These are phyloP conservation scores for Papilio glaucus DNA, from an alignment of 1,140 invertebrate species.

Conservation along the genomic window DNA sequence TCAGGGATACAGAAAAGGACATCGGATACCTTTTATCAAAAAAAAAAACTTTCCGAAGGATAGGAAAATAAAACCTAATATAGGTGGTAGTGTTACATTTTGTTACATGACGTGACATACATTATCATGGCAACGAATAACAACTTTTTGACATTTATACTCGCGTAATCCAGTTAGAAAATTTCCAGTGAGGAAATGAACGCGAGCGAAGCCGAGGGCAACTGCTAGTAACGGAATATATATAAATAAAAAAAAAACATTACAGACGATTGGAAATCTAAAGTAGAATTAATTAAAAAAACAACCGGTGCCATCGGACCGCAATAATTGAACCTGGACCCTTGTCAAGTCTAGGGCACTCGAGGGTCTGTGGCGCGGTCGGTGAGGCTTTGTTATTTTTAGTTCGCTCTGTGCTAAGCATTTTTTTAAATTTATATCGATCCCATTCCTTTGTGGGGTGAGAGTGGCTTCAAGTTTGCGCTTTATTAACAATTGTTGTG, in stretches of 20 bases:
- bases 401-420: neutral
- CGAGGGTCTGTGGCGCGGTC: neutral
- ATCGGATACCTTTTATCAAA: too few species aligned
- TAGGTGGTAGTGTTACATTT: too few species aligned
- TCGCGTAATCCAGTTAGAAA: too few species aligned
- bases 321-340: constrained; percentile 11
- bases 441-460: neutral
- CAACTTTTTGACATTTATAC: too few species aligned
- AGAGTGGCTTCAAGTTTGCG: neutral
- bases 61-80: too few species aligned
- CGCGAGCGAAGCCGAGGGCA: too few species aligned
- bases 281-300: constrained; percentile 9
- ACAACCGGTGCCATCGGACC: neutral
- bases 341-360: neutral
- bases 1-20: too few species aligned
- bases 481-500: neutral
- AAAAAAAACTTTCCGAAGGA: too few species aligned
- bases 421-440: neutral
- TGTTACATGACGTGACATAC: too few species aligned
- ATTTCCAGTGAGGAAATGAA: too few species aligned
- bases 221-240: too few species aligned
- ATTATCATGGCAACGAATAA: too few species aligned
- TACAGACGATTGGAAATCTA: neutral
- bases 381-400: constrained; percentile 1
- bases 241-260: neutral